Conservation (phyloP, 2,888 invertebrate genomes). For the Leistus spinibarbis region DNA sequence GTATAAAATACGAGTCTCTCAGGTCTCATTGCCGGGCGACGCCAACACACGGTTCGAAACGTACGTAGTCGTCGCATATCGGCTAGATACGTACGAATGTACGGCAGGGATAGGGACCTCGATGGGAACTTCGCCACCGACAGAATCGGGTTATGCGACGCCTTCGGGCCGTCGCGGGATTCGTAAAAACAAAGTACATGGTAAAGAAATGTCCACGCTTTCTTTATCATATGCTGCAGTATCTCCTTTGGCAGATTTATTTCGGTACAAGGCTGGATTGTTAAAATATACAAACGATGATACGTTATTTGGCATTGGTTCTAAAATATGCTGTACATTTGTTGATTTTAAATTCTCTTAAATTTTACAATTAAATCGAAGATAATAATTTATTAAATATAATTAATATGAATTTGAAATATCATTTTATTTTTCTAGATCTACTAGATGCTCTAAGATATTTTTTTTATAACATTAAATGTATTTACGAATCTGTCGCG, state of each 20-base stretch:
- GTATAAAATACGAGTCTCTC: constrained; percentile 2
- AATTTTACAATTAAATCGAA: no score
- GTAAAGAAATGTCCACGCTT: background rate
- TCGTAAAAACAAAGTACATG: background rate
- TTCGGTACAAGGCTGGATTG: background rate
- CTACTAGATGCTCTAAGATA: no score
- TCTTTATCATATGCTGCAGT: background rate
- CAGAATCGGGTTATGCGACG: background rate
- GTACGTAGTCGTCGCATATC: background rate
- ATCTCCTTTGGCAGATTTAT: background rate
- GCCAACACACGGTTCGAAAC: background rate
- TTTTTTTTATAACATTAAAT: no score
- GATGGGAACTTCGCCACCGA: background rate
- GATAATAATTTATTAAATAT: no score
- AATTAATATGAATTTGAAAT: no score
- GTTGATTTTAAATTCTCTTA: background rate
- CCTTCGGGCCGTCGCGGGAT: background rate
- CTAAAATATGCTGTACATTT: background rate
- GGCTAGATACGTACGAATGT: background rate
- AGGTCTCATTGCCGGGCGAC: constrained; percentile 1
- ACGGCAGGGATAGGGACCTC: background rate
- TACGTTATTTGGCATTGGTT: background rate
- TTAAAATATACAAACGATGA: background rate
- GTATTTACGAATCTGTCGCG: no score
- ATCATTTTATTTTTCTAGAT: no score